These are phyloP conservation scores for Notothenia rossii DNA, from an alignment of 2,113 vertebrate species.

Conservation along the genomic window DNA sequence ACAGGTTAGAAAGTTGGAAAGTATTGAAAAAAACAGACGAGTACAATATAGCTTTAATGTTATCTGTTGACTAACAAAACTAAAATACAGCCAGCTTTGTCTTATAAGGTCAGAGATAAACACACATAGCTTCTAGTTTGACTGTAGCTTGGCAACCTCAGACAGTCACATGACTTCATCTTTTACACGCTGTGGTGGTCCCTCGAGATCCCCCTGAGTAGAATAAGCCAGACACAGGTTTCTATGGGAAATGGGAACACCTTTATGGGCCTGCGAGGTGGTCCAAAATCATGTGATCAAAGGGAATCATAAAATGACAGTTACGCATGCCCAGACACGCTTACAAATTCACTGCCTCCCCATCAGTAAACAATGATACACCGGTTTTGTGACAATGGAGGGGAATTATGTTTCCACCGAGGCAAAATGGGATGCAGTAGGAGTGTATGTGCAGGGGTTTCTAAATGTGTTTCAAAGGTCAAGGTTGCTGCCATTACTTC, in stretches of 20 bases:
- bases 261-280: constrained; percentile 29
- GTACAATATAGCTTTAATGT: not conserved
- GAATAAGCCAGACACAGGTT: constrained; percentile 33
- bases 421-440: not conserved
- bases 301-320: constrained; percentile 27
- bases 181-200: not conserved
- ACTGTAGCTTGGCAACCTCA: not conserved
- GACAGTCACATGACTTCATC: constrained; percentile 2
- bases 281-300: constrained; percentile 45
- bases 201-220: constrained; percentile 7
- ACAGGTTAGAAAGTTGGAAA: not conserved
- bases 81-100: too few relatives aligned
- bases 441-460: constrained; percentile 1
- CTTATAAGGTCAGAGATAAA: not conserved
- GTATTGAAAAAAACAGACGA: not conserved
- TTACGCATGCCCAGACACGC: constrained; percentile 14
- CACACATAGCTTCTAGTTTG: not conserved
- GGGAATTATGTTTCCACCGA: not conserved
- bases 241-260: constrained; percentile 43
- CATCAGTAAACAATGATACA: constrained; percentile 23
- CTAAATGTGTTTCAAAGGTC: constrained; percentile 8
- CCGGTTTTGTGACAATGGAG: not conserved
- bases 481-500: constrained; percentile 33
- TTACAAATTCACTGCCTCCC: not conserved
- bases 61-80: not conserved